Evolutionary conservation across 2,113 vertebrate genomes (phyloP), one percentile per base, ranked within the genome.

Genomic region (Telmatochromis brachygnathus): DNA sequence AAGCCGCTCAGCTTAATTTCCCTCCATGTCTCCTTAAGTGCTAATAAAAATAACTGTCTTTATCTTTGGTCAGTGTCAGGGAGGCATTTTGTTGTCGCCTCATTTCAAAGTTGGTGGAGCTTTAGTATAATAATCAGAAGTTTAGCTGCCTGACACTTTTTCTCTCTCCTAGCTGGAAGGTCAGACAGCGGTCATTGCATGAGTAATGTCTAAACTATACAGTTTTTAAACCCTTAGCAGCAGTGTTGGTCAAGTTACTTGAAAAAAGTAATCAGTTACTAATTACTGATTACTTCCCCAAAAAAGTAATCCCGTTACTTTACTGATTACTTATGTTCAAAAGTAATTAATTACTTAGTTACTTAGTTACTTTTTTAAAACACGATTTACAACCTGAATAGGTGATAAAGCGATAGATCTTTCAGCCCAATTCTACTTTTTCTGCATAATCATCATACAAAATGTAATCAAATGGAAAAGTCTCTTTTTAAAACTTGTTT

Each of bases 1-100:
- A 81, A 88, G 68, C 5, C 19, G 26, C 26, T 86, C 62, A 11
- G 49, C 28, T 80, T 89, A 84, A 88, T 91, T 84, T 86, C 77
- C 75, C 73, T 87, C 85, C 39, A 33, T 49, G 58, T 86, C 65
- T 68, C 13, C 65, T 37, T 89, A 83, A 87, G 87, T 86, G 77
- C 68, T 73, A 82, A 87, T 91, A 83, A 82, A 87, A 94, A 90
- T 53, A 87, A 53, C 17, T 8, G 45, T 47, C 83, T 84, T 88
- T 81, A 65, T 90, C 81, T 86, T 4, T 56, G 84, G 86, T 84
- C 85, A 85, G 82, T 87, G 90, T 88, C 82, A 85, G 60, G 21
- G 49, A 83, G 60, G 14, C 21, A 15, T 49, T 84, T 86, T 85
- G 39, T 85, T 73, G 89, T 89, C 73, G 55, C 14, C 42, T 21